Conservation (phyloP, 1,140 invertebrate species). For the Brachionus plicatilis region DNA sequence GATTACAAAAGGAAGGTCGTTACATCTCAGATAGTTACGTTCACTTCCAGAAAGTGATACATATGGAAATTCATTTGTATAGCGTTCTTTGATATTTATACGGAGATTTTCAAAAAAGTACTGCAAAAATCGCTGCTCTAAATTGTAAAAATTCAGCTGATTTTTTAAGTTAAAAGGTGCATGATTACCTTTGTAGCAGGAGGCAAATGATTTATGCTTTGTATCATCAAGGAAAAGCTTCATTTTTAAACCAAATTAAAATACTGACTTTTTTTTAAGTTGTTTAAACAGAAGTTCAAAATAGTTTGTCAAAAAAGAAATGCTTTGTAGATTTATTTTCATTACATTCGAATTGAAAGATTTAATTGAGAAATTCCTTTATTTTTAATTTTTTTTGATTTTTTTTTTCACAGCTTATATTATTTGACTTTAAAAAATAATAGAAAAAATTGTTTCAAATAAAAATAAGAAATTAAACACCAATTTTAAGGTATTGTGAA, state of each 20-base stretch:
- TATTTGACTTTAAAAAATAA: too few species aligned
- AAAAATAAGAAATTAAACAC: too few species aligned
- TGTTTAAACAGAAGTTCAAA: too few species aligned
- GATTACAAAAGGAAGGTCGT: constrained; percentile 87
- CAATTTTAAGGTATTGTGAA: too few species aligned
- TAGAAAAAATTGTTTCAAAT: too few species aligned
- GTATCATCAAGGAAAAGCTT: constrained; percentile 68
- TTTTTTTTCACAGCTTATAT: too few species aligned
- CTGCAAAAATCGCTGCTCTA: constrained; percentile 79
- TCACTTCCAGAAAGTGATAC: constrained; percentile 84
- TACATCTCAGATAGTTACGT: constrained; percentile 83
- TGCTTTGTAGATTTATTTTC: too few species aligned
- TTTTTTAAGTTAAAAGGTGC: not conserved
- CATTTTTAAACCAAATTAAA: not conserved
- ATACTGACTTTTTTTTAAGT: not conserved
- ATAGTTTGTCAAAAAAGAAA: too few species aligned
- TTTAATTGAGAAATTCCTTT: too few species aligned
- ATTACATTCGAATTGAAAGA: too few species aligned
- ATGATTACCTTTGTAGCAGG: constrained; percentile 80
- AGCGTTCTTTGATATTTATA: constrained; percentile 69
- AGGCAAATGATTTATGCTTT: constrained; percentile 94
- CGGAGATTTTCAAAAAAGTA: constrained; percentile 83
- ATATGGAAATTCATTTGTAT: constrained; percentile 76
- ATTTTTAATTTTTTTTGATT: too few species aligned
- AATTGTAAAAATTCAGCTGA: not conserved